Percentiles rank a stretch among this genome's conserved stretches.
Conservation (phyloP, 1,140 invertebrate species). For the Ladona fulva region DNA sequence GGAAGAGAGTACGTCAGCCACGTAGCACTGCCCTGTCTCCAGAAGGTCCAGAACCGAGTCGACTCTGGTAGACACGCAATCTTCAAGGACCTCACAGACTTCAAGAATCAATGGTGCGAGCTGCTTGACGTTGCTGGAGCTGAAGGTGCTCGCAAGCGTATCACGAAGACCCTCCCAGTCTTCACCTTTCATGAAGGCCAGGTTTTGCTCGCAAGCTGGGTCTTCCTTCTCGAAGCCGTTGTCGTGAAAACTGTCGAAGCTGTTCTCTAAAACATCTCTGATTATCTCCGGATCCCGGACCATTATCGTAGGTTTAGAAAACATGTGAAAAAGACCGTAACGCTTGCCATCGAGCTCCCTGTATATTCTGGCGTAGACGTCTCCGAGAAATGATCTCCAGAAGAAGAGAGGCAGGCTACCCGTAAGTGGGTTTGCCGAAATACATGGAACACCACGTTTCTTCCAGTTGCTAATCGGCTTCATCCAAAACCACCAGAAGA, state of each 20-base stretch:
- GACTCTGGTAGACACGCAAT: not conserved
- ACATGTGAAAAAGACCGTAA: not conserved
- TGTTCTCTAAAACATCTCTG: not conserved
- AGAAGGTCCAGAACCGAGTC: not conserved
- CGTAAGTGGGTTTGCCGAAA: not conserved
- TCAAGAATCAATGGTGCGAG: not conserved
- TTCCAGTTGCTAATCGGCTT: constrained; percentile 28
- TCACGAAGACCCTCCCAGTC: not conserved
- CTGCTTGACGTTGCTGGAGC: not conserved
- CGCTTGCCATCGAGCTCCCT: not conserved
- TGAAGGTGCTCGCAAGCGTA: not conserved
- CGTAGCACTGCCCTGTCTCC: not conserved
- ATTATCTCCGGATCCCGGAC: not conserved
- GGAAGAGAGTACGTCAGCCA: not conserved
- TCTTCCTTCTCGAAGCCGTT: not conserved
- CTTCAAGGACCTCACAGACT: not conserved
- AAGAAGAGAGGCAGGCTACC: not conserved
- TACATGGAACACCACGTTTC: constrained; percentile 24
- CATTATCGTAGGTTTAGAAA: not conserved
- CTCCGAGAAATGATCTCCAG: not conserved
- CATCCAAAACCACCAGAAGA: not conserved
- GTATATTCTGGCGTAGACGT: not conserved
- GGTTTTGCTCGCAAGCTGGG: not conserved
- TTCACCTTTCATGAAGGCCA: not conserved
- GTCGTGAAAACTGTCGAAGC: not conserved